A percentile compares a stretch with the other conserved stretches of the same genome.
Conservation (phyloP, 2,888 invertebrate genomes). For the Bembecia ichneumoniformis region DNA sequence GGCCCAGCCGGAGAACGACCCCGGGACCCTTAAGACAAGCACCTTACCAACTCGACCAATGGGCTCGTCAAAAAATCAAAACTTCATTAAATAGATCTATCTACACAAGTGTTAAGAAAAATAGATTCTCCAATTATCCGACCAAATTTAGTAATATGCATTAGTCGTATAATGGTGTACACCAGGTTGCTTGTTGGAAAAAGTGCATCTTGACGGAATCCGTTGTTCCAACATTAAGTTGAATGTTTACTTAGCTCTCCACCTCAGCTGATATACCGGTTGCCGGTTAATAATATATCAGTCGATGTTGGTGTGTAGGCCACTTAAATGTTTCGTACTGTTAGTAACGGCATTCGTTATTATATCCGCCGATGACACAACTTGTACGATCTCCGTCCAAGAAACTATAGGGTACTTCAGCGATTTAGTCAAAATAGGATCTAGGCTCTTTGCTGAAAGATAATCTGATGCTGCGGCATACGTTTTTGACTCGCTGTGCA, state of each 20-base stretch:
- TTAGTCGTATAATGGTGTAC: too few relatives aligned
- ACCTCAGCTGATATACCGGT: conserved; percentile 6
- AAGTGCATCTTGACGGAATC: conserved; percentile 9
- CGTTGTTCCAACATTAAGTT: not conserved
- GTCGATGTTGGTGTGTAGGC: conserved; percentile 34
- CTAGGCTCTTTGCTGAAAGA: too few relatives aligned
- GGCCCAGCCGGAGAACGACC: too few relatives aligned
- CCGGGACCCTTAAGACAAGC: too few relatives aligned
- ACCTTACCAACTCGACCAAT: too few relatives aligned
- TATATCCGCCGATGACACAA: conserved; percentile 41
- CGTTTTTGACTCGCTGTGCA: not conserved
- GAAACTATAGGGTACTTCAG: not conserved
- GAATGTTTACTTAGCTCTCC: not conserved
- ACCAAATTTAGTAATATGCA: too few relatives aligned
- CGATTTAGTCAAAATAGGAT: not conserved
- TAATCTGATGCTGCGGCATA: too few relatives aligned
- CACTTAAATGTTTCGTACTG: conserved; percentile 26
- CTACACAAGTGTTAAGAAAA: too few relatives aligned
- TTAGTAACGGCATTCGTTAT: conserved; percentile 54
- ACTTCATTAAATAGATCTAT: too few relatives aligned
- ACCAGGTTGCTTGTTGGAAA: not conserved
- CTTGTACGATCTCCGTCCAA: not conserved
- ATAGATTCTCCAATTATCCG: too few relatives aligned
- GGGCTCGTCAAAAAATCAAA: too few relatives aligned
- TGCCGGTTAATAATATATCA: conserved; percentile 40